Base-by-base conservation (phyloP, 1,140 invertebrate species). In the Penaeus japonicus region DNA sequence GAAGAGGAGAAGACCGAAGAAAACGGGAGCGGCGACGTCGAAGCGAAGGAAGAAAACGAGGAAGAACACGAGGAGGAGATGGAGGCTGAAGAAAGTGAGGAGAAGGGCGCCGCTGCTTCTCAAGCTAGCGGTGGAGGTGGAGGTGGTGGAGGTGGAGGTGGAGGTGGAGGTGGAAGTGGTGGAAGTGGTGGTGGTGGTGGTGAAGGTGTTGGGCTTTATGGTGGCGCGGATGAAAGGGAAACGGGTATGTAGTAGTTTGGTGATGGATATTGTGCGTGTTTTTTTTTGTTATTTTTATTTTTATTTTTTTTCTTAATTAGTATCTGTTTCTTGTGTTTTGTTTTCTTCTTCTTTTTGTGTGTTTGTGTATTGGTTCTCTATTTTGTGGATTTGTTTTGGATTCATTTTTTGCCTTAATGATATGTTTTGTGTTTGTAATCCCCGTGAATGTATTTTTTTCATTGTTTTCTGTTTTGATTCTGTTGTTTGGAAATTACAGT, bases 61-160 rank as follows among this genome's bases (percentile, higher is more conserved):
- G 54, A 15, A 3, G 32, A 82, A 53, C 17, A 59, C 2, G 39
- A 32, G 4, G 18, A 20, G 4, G 57, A 85, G 2, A 85, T 85
- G 84, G 84, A 85, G 17, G 7, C 59, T 7, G 84, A 85, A 24
- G 84, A 85, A 85, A 79, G 84, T 85, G 84, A 85, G 84, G 73
- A 32, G 1, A 62, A 59, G 27, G 30, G 47, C 4, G 1, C n/a
- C n/a, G n/a, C n/a, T n/a, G n/a, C 27, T n/a, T 65, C 57, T n/a
- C 55, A 83, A 7, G 30, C 54, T 47, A 18, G 18, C 81, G n/a
- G 81, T 83, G 59, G 22, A 65, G 30, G 81, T 65, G 57, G 32
- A n/a, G 57, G 5, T 81, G 79, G 53, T n/a, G n/a, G 7, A 30
- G 7, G 70, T 75, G 15, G 7, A 4, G 79, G n/a, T 22, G 30